These are phyloP conservation scores for Spondyliosoma cantharus DNA, from an alignment of 2,797 vertebrate species.

Conservation along the genomic window DNA sequence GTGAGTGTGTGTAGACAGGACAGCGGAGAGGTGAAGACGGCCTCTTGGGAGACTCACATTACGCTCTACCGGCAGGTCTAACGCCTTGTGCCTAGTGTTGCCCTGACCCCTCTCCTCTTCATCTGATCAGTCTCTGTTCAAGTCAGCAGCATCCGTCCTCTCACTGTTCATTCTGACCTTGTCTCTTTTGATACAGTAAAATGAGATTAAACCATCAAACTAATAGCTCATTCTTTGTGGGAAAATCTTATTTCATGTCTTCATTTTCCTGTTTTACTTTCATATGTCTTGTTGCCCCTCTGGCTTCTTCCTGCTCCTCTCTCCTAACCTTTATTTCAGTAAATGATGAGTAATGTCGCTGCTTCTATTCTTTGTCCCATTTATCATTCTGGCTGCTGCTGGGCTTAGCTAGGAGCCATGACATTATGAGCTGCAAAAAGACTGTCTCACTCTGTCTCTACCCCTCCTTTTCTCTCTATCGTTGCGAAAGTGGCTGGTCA, in stretches of 20 bases:
- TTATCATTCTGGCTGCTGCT: slow-evolving; percentile 39
- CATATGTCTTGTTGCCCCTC: neutral
- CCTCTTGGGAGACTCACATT: slow-evolving; percentile 68
- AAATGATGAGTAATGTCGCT: slow-evolving; percentile 35
- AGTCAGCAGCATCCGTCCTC: slow-evolving; percentile 37
- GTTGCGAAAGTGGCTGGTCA: slow-evolving; percentile 16
- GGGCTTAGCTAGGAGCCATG: slow-evolving; percentile 30
- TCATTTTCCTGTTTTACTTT: slow-evolving; percentile 9
- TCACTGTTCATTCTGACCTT: slow-evolving; percentile 35
- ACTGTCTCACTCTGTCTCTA: slow-evolving; percentile 4
- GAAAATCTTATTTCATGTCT: neutral
- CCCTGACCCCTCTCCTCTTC: slow-evolving; percentile 41
- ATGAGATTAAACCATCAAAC: neutral
- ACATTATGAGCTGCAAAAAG: slow-evolving; percentile 39
- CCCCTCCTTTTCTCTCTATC: slow-evolving; percentile 5
- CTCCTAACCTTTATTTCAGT: slow-evolving; percentile 14
- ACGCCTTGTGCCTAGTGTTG: slow-evolving; percentile 39
- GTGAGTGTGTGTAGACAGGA: slow-evolving; percentile 18
- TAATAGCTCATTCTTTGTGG: neutral
- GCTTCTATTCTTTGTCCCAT: slow-evolving; percentile 38
- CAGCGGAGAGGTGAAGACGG: slow-evolving; percentile 54
- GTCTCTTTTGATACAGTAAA: slow-evolving; percentile 25
- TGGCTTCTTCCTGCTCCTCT: slow-evolving; percentile 5
- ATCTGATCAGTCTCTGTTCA: slow-evolving; percentile 33
- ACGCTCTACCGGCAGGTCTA: slow-evolving; percentile 44